phyloP scores from a whole-genome alignment of 2,797 vertebrate genomes.

The Ammospiza maritima region DNA sequence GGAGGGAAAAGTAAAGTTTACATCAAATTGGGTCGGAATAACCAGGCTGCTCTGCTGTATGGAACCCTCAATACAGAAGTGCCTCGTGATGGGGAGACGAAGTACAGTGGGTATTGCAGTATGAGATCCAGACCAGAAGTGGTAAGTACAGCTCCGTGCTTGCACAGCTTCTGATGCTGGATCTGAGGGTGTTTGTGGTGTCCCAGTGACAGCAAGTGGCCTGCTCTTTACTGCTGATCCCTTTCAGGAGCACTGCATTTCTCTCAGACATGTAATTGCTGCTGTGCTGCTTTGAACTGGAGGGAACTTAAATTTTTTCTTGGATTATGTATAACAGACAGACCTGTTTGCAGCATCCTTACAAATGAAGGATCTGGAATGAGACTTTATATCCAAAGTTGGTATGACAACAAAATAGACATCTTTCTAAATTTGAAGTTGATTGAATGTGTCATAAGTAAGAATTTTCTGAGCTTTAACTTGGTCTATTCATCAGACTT shows the following conservation, averaged over 20 bases:
- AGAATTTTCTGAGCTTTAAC: neutral
- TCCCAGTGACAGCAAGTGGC: neutral
- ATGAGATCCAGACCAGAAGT: slow-evolving; percentile 80
- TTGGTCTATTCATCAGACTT: neutral
- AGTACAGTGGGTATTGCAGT: slow-evolving; percentile 92
- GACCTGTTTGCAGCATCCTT: neutral
- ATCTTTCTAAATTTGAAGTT: neutral
- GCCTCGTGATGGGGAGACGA: slow-evolving; percentile 89
- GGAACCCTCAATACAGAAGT: slow-evolving; percentile 84
- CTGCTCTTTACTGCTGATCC: neutral
- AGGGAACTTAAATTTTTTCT: neutral
- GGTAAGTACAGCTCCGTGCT: slow-evolving; percentile 76
- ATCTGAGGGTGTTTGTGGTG: neutral
- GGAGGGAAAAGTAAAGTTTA: slow-evolving; percentile 89
- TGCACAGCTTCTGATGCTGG: neutral
- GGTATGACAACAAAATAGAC: neutral
- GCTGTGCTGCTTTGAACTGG: neutral
- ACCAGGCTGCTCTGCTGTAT: slow-evolving; percentile 84
- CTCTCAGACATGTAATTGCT: neutral
- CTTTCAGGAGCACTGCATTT: neutral
- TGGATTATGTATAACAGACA: neutral
- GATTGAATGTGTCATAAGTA: neutral
- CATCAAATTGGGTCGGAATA: slow-evolving; percentile 85
- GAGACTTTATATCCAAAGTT: neutral
- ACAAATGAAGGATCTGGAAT: neutral